Percentiles rank a stretch among this genome's conserved stretches.
Conservation (phyloP, 2,113 vertebrate genomes). For the Sialia sialis region DNA sequence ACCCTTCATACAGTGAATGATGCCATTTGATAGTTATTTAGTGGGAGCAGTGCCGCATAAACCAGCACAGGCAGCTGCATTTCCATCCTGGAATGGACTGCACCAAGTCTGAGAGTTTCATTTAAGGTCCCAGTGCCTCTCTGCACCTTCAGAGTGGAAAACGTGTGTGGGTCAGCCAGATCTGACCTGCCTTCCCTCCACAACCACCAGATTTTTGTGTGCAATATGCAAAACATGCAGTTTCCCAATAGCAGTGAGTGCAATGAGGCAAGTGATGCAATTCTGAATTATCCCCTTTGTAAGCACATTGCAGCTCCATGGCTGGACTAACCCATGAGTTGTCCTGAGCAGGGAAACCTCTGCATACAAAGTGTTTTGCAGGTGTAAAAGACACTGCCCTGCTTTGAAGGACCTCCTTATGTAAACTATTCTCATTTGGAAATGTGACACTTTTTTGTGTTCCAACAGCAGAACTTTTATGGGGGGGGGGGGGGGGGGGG, state of each 20-base stretch:
- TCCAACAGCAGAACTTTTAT: background rate
- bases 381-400: background rate
- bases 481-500: no score
- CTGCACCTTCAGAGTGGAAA: background rate
- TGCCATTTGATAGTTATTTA: background rate
- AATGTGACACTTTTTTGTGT: background rate
- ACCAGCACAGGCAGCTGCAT: background rate
- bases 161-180: accelerated
- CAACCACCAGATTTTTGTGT: background rate
- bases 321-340: background rate
- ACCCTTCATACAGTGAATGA: background rate
- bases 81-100: background rate
- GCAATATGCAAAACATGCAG: background rate
- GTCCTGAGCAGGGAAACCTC: background rate
- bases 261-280: background rate
- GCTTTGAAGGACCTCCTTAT: background rate
- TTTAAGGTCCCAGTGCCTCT: background rate
- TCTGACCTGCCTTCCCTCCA: background rate
- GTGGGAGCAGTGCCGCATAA: background rate
- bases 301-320: background rate
- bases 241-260: background rate
- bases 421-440: background rate
- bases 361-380: background rate
- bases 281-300: background rate
- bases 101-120: no score